Base-by-base conservation (phyloP, 2,797 vertebrate genomes). In the Gymnothorax javanicus region DNA sequence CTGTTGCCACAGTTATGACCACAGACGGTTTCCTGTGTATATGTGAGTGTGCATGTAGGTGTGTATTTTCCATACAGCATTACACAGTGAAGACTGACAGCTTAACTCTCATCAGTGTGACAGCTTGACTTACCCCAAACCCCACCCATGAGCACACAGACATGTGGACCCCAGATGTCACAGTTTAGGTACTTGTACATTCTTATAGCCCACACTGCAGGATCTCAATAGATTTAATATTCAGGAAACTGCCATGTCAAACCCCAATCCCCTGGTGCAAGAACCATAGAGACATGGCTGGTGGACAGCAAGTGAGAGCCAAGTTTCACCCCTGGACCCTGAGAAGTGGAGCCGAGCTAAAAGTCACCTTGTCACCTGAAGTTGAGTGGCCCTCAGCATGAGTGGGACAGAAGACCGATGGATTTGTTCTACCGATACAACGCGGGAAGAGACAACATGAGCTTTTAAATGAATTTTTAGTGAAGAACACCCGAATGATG, bases 131-230 rank as follows among this genome's bases (percentile, higher is more conserved):
- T 27, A n/a, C 43, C 9, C 64, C 5, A 73, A 27, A 52, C 50
- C 15, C 50, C 43, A 52, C 7, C 15, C 50, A 23, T 4, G 54
- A 52, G 20, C 75, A 56, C 75, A 54, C 4, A 57, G 20, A 86
- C 85, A 81, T 86, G 57, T 86, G 85, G 85, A 23, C 57, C 56
- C 85, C 85, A 86, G 58, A 43, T 86, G 85, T n/a, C 15, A 15
- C 13, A 50, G 27, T 75, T 75, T 50, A 43, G 33, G 27, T 79
- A 50, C 43, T 6, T 52, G 59, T 52, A 33, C 56, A 27, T 83
- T 75, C 57, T 59, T 75, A 4, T 13, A 33, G 73, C 4, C 27
- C 33, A 54, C 75, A 17, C 75, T n/a, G 20, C 25, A 50, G 75
- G 50, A 17, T 15, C 43, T 4, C 69, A 17, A 6, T 17, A 4